phyloP scores from a whole-genome alignment of 2,113 vertebrate species.

The Mastomys natalensis region DNA sequence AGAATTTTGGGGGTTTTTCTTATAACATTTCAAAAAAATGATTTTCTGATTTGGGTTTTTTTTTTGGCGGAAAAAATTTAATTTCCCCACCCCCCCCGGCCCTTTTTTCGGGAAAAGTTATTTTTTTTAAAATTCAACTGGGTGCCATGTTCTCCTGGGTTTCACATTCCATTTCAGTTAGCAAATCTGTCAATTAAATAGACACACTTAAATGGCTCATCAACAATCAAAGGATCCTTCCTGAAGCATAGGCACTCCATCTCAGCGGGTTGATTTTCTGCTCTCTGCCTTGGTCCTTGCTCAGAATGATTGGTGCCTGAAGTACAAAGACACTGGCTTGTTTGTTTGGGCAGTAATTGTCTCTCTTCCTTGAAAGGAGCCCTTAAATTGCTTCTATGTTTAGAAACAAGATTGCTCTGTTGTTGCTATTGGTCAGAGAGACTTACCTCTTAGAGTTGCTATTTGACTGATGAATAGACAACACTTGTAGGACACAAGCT shows the following conservation, averaged over 20 bases:
- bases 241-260: neutral
- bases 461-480: constrained; percentile 83
- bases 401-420: constrained; percentile 90
- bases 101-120: no score
- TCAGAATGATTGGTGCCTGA: constrained; percentile 77
- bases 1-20: no score
- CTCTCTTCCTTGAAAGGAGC: constrained; percentile 85
- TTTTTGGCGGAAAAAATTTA: no score
- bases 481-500: constrained; percentile 77
- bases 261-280: constrained; percentile 64
- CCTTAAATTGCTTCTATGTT: constrained; percentile 90
- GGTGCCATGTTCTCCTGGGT: constrained; percentile 61
- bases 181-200: constrained; percentile 82
- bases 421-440: constrained; percentile 85
- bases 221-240: constrained; percentile 75
- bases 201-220: constrained; percentile 80
- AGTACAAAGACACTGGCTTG: constrained; percentile 89
- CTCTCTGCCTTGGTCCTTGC: constrained; percentile 14
- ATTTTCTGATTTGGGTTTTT: no score
- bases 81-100: no score
- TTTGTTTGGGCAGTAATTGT: constrained; percentile 91
- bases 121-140: no score
- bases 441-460: constrained; percentile 86
- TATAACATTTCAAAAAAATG: no score
- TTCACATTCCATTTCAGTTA: constrained; percentile 79